These are phyloP conservation scores for Mesoligia furuncula DNA, from an alignment of 2,888 invertebrate species.

Conservation along the genomic window DNA sequence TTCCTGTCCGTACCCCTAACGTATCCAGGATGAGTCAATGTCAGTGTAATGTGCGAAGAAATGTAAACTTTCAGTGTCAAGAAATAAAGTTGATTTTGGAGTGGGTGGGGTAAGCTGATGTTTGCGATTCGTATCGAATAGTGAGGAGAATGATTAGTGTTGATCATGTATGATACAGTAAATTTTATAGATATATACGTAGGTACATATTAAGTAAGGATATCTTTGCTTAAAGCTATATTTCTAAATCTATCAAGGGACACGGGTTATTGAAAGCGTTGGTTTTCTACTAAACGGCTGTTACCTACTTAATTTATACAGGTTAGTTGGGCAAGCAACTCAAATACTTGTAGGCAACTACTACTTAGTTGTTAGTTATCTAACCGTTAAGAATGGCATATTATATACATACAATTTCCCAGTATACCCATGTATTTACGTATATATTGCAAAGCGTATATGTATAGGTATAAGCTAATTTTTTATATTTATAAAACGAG, in stretches of 20 bases:
- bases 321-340: constrained; percentile 74
- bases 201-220: constrained; percentile 66
- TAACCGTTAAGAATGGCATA: constrained; percentile 52
- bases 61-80: constrained; percentile 61
- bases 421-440: constrained; percentile 66
- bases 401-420: constrained; percentile 47
- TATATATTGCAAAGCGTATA: constrained; percentile 72
- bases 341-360: constrained; percentile 55
- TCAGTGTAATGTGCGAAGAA: constrained; percentile 78
- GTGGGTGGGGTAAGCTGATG: constrained; percentile 75
- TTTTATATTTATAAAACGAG: constrained; percentile 63
- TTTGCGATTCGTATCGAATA: constrained; percentile 72
- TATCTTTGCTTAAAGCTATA: constrained; percentile 60
- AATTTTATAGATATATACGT: constrained; percentile 70
- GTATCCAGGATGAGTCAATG: constrained; percentile 73
- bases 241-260: constrained; percentile 66
- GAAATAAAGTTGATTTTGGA: constrained; percentile 66
- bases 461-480: constrained; percentile 66
- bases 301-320: constrained; percentile 70
- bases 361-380: constrained; percentile 45
- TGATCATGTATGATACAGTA: constrained; percentile 71
- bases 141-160: constrained; percentile 72
- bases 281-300: constrained; percentile 69
- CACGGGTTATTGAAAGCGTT: constrained; percentile 65
- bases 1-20: constrained; percentile 88